Evolutionary conservation across 2,797 vertebrate species (phyloP).

Genomic region (Manis crassicaudata): DNA sequence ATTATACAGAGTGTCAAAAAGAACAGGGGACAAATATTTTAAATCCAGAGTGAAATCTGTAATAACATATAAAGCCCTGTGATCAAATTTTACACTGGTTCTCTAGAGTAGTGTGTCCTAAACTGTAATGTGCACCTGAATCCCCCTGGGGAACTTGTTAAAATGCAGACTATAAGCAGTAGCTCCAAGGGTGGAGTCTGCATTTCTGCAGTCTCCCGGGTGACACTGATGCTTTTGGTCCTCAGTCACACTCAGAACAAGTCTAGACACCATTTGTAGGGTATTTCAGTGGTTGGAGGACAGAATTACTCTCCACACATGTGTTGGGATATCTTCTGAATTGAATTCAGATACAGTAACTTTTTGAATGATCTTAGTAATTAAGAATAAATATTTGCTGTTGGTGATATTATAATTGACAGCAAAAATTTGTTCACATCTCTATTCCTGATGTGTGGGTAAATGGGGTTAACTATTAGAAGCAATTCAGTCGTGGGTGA

Average conservation of each 20-base stretch:
- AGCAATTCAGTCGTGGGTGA: neutral
- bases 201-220: neutral
- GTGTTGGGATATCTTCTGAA: constrained; percentile 24
- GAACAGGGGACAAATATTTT: neutral
- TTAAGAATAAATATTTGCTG: neutral
- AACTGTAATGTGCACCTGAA: neutral
- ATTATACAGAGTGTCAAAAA: neutral
- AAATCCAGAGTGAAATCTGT: neutral
- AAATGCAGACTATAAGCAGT: neutral
- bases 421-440: neutral
- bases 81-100: neutral
- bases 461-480: neutral
- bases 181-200: neutral
- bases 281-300: neutral
- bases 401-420: neutral
- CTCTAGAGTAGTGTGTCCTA: neutral
- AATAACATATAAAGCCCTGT: neutral
- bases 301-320: neutral
- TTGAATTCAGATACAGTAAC: neutral
- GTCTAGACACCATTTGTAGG: neutral
- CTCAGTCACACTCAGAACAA: neutral
- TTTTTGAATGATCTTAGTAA: neutral
- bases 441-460: neutral
- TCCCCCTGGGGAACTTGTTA: neutral
- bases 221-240: neutral